These are phyloP conservation scores for Plagodis dolabraria DNA, from an alignment of 2,888 invertebrate genomes.

Conservation along the genomic window DNA sequence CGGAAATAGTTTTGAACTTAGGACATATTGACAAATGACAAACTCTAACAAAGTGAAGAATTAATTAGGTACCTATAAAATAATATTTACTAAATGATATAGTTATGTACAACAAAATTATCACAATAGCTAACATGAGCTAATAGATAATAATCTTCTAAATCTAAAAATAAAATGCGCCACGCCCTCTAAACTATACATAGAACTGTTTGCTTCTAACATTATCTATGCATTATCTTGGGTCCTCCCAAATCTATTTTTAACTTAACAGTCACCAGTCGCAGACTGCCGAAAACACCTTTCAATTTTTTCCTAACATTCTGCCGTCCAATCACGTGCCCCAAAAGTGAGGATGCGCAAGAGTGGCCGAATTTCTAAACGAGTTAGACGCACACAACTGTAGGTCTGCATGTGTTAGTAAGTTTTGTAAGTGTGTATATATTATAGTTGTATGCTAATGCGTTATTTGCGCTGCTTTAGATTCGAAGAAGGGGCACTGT, in stretches of 20 bases:
- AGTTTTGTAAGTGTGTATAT: constrained; percentile 17
- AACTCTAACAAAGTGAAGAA: no score
- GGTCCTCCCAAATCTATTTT: constrained; percentile 26
- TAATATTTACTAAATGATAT: no score
- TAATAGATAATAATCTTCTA: neutral
- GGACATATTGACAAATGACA: no score
- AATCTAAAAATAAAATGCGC: neutral
- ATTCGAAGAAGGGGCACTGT: no score
- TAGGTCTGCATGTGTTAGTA: constrained; percentile 13
- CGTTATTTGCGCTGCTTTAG: no score
- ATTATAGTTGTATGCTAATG: neutral
- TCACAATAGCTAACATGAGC: no score
- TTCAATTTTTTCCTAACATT: constrained; percentile 68
- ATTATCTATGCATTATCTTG: neutral
- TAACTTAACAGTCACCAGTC: constrained; percentile 41
- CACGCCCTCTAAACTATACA: neutral
- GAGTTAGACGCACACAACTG: constrained; percentile 64
- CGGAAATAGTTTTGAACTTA: no score
- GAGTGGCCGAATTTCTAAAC: constrained; percentile 72
- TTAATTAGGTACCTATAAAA: no score
- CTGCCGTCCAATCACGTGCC: constrained; percentile 55
- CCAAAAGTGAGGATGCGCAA: constrained; percentile 61
- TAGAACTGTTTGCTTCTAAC: neutral
- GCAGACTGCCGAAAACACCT: constrained; percentile 36
- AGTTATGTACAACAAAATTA: no score